These are phyloP conservation scores for Pterostichus madidus DNA, from an alignment of 2,888 invertebrate species.

Conservation along the genomic window DNA sequence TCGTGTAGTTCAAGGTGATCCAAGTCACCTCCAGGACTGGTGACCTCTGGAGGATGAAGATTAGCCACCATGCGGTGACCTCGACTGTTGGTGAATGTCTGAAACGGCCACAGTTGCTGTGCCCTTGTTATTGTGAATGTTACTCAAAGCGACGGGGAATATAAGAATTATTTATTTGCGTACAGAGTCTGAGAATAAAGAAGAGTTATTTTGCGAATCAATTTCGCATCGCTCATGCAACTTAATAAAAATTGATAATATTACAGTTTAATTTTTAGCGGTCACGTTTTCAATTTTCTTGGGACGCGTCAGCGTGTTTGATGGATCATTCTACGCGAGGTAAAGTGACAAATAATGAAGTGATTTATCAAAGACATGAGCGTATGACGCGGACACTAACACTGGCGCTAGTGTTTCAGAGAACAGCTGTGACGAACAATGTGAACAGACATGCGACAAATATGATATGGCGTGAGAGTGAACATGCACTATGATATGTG, in stretches of 20 bases:
- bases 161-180: slow-evolving; percentile 2
- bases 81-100: slow-evolving; percentile 85
- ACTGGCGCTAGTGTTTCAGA: not conserved
- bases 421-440: not conserved
- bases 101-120: slow-evolving; percentile 91
- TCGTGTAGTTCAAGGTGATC: slow-evolving; percentile 70
- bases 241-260: slow-evolving; percentile 30
- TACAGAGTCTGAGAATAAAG: not conserved
- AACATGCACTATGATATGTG: too few relatives aligned
- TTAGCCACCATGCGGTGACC: slow-evolving; percentile 84
- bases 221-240: slow-evolving; percentile 30
- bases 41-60: slow-evolving; percentile 76
- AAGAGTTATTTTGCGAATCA: too few relatives aligned
- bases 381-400: not conserved
- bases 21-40: slow-evolving; percentile 72
- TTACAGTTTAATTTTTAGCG: slow-evolving; percentile 28
- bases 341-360: slow-evolving; percentile 55
- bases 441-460: too few relatives aligned
- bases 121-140: slow-evolving; percentile 77
- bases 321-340: slow-evolving; percentile 29
- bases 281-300: slow-evolving; percentile 51
- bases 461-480: too few relatives aligned
- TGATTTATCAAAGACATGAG: slow-evolving; percentile 47
- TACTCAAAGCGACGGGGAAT: slow-evolving; percentile 46
- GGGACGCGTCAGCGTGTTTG: slow-evolving; percentile 5